Base-by-base conservation (phyloP, 2,888 invertebrate genomes). In the Pegoplata infirma region DNA sequence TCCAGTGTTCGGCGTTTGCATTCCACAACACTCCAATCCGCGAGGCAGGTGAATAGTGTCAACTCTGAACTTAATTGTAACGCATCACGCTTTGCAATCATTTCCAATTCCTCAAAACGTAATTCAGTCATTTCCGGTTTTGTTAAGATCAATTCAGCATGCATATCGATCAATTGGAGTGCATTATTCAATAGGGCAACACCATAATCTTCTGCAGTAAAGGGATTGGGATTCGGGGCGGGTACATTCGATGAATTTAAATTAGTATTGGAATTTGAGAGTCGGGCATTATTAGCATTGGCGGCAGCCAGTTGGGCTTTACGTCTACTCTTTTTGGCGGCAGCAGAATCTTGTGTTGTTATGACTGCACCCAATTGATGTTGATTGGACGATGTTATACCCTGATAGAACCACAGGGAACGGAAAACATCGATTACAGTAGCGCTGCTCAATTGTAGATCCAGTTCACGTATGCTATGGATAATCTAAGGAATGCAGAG, bases 161-260 rank as follows among this genome's bases (percentile, higher is more conserved):
- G 88, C 89, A 90, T 90, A 32, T 90, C 90, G 69, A 90, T 89
- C 56, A 89, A 81, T 79, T 90, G 90, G 17, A 90, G 82, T 2
- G 89, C 86, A 75, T 90, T 90, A 78, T 87, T 88, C 51, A 90
- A 82, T 81, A 90, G 75, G 6, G 89, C 89, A 44, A 88, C 86
- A 66, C 89, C 86, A 72, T 86, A 88, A 74, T 90, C 90, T 71
- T 90, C 90, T 32, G 88, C 88, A 44, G 89, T 89, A 67, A 89
- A 89, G 28, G 89, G 89, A 84, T 86, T 87, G n/a, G 86, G 83
- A 67, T 86, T 86, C 25, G 83, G 84, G 77, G 84, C 84, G 67
- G 84, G 84, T 66, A 61, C 58, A 46, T 71, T 72, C 23, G 78
- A 58, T 55, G 69, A 49, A 28, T 53, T 69, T 23, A 75, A 51